Conservation (phyloP, 2,113 vertebrate species). For the pig (Sus scrofa) region DNA sequence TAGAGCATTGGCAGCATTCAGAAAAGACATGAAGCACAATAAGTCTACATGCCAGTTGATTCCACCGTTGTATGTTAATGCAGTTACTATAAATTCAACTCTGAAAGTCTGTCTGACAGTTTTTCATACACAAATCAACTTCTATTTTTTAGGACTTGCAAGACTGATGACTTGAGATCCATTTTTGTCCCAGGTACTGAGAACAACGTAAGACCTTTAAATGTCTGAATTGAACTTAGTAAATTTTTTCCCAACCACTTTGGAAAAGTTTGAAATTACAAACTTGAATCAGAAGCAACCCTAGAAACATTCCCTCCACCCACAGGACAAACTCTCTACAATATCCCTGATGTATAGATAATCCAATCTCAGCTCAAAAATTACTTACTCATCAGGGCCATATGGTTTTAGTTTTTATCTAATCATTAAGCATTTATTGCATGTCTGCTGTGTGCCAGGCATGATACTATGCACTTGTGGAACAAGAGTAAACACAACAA, state of each 20-base stretch:
- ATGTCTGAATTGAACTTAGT: background rate
- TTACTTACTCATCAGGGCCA: background rate
- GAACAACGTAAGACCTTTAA: background rate
- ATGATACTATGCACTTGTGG: background rate
- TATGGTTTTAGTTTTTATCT: background rate
- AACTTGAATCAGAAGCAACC: background rate
- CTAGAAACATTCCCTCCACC: background rate
- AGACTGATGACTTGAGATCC: background rate
- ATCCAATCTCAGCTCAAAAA: background rate
- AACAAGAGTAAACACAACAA: background rate
- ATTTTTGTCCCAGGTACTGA: background rate
- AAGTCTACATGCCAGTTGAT: background rate
- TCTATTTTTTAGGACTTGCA: background rate
- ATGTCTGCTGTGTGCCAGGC: background rate
- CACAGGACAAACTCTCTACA: background rate
- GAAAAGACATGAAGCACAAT: accelerated
- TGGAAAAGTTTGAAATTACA: background rate
- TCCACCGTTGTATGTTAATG: background rate
- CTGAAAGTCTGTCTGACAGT: background rate
- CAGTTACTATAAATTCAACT: background rate
- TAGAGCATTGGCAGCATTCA: background rate
- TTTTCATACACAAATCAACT: background rate
- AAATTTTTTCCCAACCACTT: background rate
- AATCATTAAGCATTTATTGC: background rate
- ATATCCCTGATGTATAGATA: background rate